These are phyloP conservation scores for Echinarachnius parma DNA, from an alignment of 53 echinoderm and acorn worm species.

Conservation along the genomic window DNA sequence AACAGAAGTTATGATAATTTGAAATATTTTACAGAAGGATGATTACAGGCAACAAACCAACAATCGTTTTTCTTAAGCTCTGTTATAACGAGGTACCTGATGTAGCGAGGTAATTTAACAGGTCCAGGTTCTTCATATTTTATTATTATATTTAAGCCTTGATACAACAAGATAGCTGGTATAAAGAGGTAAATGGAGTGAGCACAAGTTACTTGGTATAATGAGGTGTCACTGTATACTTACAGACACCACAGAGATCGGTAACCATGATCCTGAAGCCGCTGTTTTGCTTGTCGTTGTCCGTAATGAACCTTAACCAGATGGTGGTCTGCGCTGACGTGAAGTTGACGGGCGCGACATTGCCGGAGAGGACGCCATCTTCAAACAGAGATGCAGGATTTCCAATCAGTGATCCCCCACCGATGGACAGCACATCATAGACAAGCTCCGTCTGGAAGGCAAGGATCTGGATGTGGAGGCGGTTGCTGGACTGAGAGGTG, in stretches of 20 bases:
- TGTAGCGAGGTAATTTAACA: too few species aligned
- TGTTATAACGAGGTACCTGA: too few species aligned
- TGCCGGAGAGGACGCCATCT: conserved; percentile 12
- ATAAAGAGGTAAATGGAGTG: too few species aligned
- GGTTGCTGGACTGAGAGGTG: conserved; percentile 35
- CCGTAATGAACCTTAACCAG: conserved; percentile 67
- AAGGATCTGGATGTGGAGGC: conserved; percentile 31
- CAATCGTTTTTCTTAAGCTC: too few species aligned
- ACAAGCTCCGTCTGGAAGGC: conserved; percentile 46
- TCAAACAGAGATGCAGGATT: conserved; percentile 8
- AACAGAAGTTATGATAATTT: too few species aligned
- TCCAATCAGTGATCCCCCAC: conserved; percentile 30
- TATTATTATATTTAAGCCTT: too few species aligned
- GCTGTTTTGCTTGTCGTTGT: conserved; percentile 61
- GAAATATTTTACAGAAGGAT: too few species aligned
- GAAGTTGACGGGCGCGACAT: conserved; percentile 3
- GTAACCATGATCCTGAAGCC: conserved; percentile 53
- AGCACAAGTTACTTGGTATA: too few species aligned
- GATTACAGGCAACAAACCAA: too few species aligned
- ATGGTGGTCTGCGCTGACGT: conserved; percentile 36
- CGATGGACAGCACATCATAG: conserved; percentile 47
- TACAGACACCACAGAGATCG: conserved; percentile 25
- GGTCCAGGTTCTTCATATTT: too few species aligned
- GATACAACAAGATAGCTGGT: too few species aligned
- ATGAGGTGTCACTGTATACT: too few species aligned